Base-by-base conservation (phyloP, 2,888 invertebrate genomes). In the Drosophila infuscata region DNA sequence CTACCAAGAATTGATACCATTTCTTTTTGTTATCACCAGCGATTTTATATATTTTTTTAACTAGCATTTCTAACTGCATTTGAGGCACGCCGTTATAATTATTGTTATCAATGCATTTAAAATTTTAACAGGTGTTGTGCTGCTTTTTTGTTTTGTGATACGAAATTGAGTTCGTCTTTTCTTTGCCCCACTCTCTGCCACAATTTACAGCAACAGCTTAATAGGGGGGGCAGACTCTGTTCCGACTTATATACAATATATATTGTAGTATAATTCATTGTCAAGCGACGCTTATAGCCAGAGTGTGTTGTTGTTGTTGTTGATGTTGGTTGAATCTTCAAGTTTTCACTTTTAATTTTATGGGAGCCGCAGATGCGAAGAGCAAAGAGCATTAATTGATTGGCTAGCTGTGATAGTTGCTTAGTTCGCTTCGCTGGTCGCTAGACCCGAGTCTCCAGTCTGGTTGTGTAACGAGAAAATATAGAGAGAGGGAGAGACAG, bases 311-410 rank as follows among this genome's bases (percentile, higher is more conserved):
- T 58, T n/a, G 38, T n/a, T 48, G 57, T 29, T 59, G 76, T 17
- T 53, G 29, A 20, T 35, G 63, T 52, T 36, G 20, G 35, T 25
- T 36, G 36, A 8, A 57, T 71, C 41, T 70, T 56, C 48, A 29
- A 71, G 77, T 77, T 77, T 77, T 77, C 77, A 77, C 77, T 77
- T 77, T 77, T 76, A 67, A 36, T 52, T 57, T 67, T 43, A 63
- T 56, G 66, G 58, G 43, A 76, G 75, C 53, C 61, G 49, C 70
- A 68, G 68, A 71, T 64, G 56, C n/a, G 73, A 54, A 58, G 77
- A 70, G 81, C 78, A 64, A 89, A 86, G 81, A 87, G 85, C 82
- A 78, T 87, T 85, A 87, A 85, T 88, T 85, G 89, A 85, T 85
- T 89, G 85, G 80, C 62, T 72, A 69, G 83, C 77, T 69, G 70